A percentile compares a stretch with the other conserved stretches of the same genome.
These are phyloP conservation scores for Hypotaenidia okinawae DNA, from an alignment of 2,797 vertebrate species.

Conservation along the genomic window DNA sequence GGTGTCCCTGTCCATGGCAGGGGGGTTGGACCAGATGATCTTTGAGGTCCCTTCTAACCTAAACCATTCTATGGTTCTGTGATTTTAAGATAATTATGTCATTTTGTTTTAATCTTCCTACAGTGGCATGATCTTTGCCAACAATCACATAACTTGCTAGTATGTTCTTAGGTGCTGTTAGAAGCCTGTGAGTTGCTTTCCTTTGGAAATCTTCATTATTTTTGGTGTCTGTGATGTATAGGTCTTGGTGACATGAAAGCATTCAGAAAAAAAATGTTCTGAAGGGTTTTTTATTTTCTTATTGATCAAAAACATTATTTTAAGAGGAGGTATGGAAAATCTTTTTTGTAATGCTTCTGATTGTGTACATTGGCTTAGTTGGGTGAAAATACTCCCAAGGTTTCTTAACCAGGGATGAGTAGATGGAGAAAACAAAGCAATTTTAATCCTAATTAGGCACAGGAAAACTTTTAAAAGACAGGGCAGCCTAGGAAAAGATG, in stretches of 20 bases:
- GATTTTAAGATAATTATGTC: neutral
- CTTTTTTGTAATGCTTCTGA: neutral
- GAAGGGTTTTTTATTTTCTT: neutral
- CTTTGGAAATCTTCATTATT: neutral
- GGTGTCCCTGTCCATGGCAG: too few species aligned
- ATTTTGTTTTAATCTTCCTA: neutral
- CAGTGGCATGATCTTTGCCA: neutral
- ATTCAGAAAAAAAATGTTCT: neutral
- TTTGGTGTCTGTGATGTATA: neutral
- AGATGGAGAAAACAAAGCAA: neutral
- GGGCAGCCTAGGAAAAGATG: neutral
- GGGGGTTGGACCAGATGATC: too few species aligned
- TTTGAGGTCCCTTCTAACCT: too few species aligned
- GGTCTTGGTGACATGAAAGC: neutral
- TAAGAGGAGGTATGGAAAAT: neutral
- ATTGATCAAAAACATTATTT: neutral
- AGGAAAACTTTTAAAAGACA: neutral
- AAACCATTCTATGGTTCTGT: too few species aligned
- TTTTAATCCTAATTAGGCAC: neutral
- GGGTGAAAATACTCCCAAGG: neutral
- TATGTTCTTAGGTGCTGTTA: neutral
- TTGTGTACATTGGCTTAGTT: neutral
- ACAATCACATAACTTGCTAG: neutral
- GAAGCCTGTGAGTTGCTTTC: neutral
- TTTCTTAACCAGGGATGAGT: neutral